Conservation (phyloP, 2,797 vertebrate genomes). For the Gambelia wislizenii region DNA sequence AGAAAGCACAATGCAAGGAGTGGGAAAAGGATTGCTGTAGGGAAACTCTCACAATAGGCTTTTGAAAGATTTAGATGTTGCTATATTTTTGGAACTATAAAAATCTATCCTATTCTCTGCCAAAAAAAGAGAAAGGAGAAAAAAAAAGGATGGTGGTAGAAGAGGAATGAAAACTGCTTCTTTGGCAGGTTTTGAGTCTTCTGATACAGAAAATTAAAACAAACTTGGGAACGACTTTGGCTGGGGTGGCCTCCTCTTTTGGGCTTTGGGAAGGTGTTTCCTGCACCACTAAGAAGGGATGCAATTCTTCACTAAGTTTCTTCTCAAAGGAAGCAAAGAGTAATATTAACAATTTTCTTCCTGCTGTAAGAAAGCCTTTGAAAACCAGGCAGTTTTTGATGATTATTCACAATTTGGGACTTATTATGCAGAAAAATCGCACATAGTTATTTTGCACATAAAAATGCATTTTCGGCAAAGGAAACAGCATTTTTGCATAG, state of each 20-base stretch:
- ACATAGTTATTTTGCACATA: too few species aligned
- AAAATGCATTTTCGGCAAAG: too few species aligned
- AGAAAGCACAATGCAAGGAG: not conserved
- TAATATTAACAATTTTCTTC: too few species aligned
- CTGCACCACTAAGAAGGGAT: not conserved
- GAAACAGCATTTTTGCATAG: too few species aligned
- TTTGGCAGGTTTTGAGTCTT: not conserved
- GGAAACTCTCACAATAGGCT: conserved; percentile 14
- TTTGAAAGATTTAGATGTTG: conserved; percentile 9
- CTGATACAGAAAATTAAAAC: conserved; percentile 24
- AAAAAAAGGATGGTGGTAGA: not conserved
- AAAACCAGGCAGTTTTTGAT: too few species aligned
- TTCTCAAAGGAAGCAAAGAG: too few species aligned
- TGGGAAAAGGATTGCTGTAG: not conserved
- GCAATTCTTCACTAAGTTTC: too few species aligned
- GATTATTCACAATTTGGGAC: too few species aligned
- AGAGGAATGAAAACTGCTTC: conserved; percentile 5
- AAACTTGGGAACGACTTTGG: conserved; percentile 12
- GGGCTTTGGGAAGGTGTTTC: conserved; percentile 33
- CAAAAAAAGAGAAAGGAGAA: not conserved
- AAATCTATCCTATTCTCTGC: not conserved
- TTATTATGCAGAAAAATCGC: too few species aligned
- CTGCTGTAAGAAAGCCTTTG: too few species aligned
- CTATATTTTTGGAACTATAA: conserved; percentile 33
- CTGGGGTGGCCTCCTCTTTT: not conserved